These are phyloP conservation scores for Lycorma delicatula DNA, from an alignment of 1,140 invertebrate genomes.

Conservation along the genomic window DNA sequence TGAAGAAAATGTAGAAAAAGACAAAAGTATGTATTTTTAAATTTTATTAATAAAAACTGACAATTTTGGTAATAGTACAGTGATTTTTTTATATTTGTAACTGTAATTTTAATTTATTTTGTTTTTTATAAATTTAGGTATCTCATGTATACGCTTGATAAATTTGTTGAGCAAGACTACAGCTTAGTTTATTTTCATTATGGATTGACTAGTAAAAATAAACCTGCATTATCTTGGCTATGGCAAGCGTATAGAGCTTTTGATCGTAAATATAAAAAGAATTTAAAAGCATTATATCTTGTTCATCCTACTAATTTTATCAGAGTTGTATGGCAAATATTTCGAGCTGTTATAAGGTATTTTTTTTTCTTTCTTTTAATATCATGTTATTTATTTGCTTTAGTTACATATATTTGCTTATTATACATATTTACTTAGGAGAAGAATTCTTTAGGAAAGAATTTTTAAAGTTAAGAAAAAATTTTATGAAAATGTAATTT, in stretches of 20 bases:
- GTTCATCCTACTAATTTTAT: slow-evolving; percentile 99
- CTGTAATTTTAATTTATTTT: too few relatives aligned
- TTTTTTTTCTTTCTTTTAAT: not conserved
- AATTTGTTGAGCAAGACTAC: slow-evolving; percentile 98
- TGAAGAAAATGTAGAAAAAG: too few relatives aligned
- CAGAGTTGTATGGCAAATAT: slow-evolving; percentile 89
- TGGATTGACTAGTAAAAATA: slow-evolving; percentile 93
- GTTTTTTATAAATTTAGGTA: too few relatives aligned
- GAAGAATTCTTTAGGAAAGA: slow-evolving; percentile 12
- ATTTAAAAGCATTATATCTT: slow-evolving; percentile 94
- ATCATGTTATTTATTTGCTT: not conserved
- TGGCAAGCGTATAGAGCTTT: slow-evolving; percentile 97
- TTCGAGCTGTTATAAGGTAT: slow-evolving; percentile 86
- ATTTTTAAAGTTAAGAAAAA: too few relatives aligned
- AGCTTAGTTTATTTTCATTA: slow-evolving; percentile 98
- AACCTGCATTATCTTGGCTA: slow-evolving; percentile 90
- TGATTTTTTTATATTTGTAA: too few relatives aligned
- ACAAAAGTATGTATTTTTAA: too few relatives aligned
- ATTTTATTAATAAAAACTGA: too few relatives aligned
- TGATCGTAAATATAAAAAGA: slow-evolving; percentile 99
- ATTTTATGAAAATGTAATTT: too few relatives aligned
- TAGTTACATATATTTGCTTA: slow-evolving; percentile 9
- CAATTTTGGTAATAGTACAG: too few relatives aligned
- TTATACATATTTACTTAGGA: not conserved
- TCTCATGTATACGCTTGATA: slow-evolving; percentile 89